phyloP scores from a whole-genome alignment of 2,888 invertebrate species.

The Trissolcus japonicus region DNA sequence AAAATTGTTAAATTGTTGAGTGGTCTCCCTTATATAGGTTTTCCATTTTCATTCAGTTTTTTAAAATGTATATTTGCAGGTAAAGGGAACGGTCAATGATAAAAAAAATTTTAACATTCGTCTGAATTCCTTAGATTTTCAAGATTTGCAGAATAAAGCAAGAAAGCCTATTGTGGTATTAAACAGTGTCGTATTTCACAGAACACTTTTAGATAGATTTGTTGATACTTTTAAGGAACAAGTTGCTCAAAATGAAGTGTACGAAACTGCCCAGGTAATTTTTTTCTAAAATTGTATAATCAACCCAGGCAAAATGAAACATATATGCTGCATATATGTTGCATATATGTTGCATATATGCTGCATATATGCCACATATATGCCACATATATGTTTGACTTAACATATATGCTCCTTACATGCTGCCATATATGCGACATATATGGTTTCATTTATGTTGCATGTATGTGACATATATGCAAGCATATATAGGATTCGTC shows the following conservation, averaged over 20 bases:
- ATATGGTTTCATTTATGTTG: too few species aligned
- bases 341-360: too few species aligned
- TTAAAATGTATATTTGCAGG: conserved; percentile 67
- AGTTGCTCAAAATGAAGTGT: conserved; percentile 83
- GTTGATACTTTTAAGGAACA: conserved; percentile 88
- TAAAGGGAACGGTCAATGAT: conserved; percentile 81
- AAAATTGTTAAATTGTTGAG: too few species aligned
- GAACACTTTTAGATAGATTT: conserved; percentile 89
- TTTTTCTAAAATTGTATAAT: conserved; percentile 1
- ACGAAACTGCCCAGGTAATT: conserved; percentile 79
- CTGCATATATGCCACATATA: too few species aligned
- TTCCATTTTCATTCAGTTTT: not conserved
- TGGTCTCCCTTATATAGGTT: too few species aligned
- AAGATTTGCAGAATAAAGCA: conserved; percentile 85
- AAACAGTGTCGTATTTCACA: conserved; percentile 84
- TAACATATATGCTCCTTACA: too few species aligned
- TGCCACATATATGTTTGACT: too few species aligned
- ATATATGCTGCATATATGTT: too few species aligned
- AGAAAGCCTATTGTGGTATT: conserved; percentile 83
- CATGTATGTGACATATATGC: too few species aligned
- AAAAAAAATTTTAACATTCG: conserved; percentile 83
- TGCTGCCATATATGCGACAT: too few species aligned
- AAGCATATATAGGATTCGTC: too few species aligned
- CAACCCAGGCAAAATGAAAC: too few species aligned
- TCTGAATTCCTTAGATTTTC: conserved; percentile 86